phyloP scores from a whole-genome alignment of 2,113 vertebrate genomes.

The Chroicocephalus ridibundus region DNA sequence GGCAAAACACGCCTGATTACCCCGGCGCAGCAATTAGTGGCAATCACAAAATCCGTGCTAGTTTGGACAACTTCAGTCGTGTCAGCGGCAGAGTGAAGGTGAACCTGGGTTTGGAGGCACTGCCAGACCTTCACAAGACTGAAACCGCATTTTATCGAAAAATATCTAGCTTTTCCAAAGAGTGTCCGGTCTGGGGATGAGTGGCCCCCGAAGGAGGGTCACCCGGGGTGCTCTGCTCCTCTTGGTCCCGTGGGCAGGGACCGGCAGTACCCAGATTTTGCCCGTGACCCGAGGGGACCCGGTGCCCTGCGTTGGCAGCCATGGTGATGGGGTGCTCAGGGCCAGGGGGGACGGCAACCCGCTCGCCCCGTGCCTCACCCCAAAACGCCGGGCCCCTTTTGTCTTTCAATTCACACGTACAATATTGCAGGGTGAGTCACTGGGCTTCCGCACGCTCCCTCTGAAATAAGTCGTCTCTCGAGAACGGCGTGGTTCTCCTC shows the following conservation, averaged over 20 bases:
- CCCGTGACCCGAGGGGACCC: accelerated
- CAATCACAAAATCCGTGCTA: background rate
- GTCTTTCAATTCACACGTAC: background rate
- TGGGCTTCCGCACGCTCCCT: background rate
- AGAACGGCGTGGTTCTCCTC: background rate
- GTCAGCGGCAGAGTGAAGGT: background rate
- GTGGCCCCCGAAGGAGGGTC: background rate
- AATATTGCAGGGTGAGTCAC: too few species aligned
- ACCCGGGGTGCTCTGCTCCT: background rate
- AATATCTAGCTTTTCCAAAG: background rate
- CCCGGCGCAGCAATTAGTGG: background rate
- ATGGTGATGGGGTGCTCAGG: background rate
- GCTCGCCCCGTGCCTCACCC: background rate
- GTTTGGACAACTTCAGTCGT: accelerated
- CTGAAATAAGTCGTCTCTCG: background rate
- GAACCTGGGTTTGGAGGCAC: background rate
- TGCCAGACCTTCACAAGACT: background rate
- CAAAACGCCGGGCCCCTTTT: background rate
- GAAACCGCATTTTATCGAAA: background rate
- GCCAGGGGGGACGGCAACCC: too few species aligned
- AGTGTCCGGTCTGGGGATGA: background rate
- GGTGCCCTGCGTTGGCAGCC: accelerated
- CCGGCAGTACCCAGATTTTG: background rate
- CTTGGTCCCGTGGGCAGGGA: background rate
- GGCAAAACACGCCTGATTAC: background rate